Conservation (phyloP, 2,888 invertebrate species). For the Tiphia femorata region DNA sequence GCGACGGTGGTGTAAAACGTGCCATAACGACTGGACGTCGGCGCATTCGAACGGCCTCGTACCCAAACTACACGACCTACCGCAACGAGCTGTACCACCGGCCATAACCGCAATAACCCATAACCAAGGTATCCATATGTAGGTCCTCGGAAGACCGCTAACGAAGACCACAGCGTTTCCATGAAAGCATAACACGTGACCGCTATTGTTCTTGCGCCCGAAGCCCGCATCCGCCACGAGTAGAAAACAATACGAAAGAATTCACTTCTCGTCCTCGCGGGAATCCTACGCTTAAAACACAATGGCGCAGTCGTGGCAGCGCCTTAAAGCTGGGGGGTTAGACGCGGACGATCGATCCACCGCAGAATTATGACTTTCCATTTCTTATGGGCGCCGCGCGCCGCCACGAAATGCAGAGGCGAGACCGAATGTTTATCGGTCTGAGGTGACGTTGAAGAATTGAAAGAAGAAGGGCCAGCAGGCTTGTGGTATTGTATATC, state of each 20-base stretch:
- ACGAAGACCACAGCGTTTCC: slow-evolving; percentile 32
- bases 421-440: slow-evolving; percentile 44
- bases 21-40: slow-evolving; percentile 32
- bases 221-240: no score
- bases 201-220: no score
- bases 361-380: slow-evolving; percentile 43
- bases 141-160: slow-evolving; percentile 29
- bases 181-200: no score
- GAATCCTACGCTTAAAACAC: not conserved
- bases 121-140: slow-evolving; percentile 29
- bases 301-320: slow-evolving; percentile 18
- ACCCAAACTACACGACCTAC: slow-evolving; percentile 43
- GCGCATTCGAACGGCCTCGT: slow-evolving; percentile 29
- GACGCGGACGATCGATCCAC: slow-evolving; percentile 32
- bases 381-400: slow-evolving; percentile 38
- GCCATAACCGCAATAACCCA: slow-evolving; percentile 38
- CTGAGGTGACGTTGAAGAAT: slow-evolving; percentile 42
- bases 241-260: no score
- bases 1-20: slow-evolving; percentile 13
- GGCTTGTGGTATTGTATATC: no score
- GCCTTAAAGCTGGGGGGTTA: slow-evolving; percentile 24
- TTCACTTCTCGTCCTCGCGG: no score
- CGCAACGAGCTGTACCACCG: slow-evolving; percentile 43
- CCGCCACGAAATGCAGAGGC: slow-evolving; percentile 36
- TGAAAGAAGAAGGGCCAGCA: slow-evolving; percentile 21